Percentiles rank a stretch among this genome's conserved stretches.
These are phyloP conservation scores for Mastigias papua DNA, from an alignment of 30 jellyfish, hydroid and myxozoan species.

Conservation along the genomic window DNA sequence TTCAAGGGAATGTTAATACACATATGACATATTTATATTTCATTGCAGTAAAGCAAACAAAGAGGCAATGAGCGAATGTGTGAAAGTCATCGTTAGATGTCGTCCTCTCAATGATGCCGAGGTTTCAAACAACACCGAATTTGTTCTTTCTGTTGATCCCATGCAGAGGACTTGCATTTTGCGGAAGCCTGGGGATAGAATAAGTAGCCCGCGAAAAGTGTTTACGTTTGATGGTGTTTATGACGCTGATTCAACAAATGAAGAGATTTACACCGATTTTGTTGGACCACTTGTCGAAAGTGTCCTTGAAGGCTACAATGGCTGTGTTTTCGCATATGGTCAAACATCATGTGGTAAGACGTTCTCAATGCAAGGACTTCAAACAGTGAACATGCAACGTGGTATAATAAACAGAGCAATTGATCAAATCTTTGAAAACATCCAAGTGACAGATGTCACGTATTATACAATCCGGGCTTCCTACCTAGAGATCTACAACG, in stretches of 20 bases:
- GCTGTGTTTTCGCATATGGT: slow-evolving; percentile 98
- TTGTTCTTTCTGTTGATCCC: slow-evolving; percentile 92
- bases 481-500: slow-evolving; percentile 94
- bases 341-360: slow-evolving; percentile 99
- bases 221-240: slow-evolving; percentile 93
- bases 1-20: too few relatives aligned
- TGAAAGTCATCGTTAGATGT: slow-evolving; percentile 92
- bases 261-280: slow-evolving; percentile 86
- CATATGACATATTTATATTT: neutral
- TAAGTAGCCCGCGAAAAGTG: slow-evolving; percentile 84
- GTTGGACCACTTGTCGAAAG: slow-evolving; percentile 98
- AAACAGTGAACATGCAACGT: slow-evolving; percentile 78
- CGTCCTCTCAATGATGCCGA: slow-evolving; percentile 94
- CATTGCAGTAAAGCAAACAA: slow-evolving; percentile 34
- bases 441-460: slow-evolving; percentile 92
- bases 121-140: slow-evolving; percentile 63
- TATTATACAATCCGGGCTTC: slow-evolving; percentile 92
- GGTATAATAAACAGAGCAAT: slow-evolving; percentile 95
- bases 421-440: slow-evolving; percentile 89
- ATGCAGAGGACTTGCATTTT: slow-evolving; percentile 83
- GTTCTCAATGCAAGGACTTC: slow-evolving; percentile 97
- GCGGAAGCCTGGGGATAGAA: slow-evolving; percentile 81
- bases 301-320: slow-evolving; percentile 92
- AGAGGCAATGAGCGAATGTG: slow-evolving; percentile 95
- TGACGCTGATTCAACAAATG: slow-evolving; percentile 94